A percentile compares a stretch with the other conserved stretches of the same genome.
phyloP scores from a whole-genome alignment of 2,113 vertebrate species.

The Oryzias celebensis region DNA sequence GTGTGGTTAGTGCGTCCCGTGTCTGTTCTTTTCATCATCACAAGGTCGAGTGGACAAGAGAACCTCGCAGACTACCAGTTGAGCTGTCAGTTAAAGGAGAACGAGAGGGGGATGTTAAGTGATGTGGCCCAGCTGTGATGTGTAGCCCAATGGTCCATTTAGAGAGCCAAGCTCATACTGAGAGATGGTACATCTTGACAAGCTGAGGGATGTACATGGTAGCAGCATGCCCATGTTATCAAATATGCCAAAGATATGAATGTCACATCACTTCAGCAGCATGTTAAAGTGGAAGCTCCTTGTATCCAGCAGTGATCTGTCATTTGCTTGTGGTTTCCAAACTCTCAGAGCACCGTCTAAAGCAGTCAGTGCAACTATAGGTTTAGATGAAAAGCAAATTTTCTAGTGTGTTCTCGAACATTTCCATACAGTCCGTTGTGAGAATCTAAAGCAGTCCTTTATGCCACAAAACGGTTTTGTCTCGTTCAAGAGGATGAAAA shows the following conservation, averaged over 20 bases:
- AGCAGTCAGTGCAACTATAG: neutral
- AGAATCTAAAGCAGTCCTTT: conserved; percentile 45
- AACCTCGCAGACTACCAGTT: conserved; percentile 41
- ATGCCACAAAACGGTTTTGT: conserved; percentile 60
- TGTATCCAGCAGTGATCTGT: conserved; percentile 36
- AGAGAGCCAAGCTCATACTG: conserved; percentile 49
- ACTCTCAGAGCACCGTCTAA: conserved; percentile 5
- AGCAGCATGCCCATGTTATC: conserved; percentile 28
- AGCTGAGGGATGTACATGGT: conserved; percentile 27
- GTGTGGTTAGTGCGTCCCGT: conserved; percentile 46
- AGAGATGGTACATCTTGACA: conserved; percentile 53
- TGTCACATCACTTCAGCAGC: conserved; percentile 42
- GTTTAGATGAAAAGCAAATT: conserved; percentile 10
- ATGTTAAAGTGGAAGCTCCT: conserved; percentile 47
- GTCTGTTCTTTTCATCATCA: conserved; percentile 55
- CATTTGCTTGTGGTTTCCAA: conserved; percentile 27
- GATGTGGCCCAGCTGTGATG: conserved; percentile 71
- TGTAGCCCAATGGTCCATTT: conserved; percentile 72
- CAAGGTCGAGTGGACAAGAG: conserved; percentile 73
- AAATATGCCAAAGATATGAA: conserved; percentile 53
- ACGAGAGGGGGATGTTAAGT: conserved; percentile 66
- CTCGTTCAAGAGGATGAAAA: conserved; percentile 67
- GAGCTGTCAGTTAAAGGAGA: conserved; percentile 16
- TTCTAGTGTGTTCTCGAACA: conserved; percentile 6
- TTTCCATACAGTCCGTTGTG: conserved; percentile 15